phyloP scores from a whole-genome alignment of 2,888 invertebrate species.

The Xestoiulus laeticollis region DNA sequence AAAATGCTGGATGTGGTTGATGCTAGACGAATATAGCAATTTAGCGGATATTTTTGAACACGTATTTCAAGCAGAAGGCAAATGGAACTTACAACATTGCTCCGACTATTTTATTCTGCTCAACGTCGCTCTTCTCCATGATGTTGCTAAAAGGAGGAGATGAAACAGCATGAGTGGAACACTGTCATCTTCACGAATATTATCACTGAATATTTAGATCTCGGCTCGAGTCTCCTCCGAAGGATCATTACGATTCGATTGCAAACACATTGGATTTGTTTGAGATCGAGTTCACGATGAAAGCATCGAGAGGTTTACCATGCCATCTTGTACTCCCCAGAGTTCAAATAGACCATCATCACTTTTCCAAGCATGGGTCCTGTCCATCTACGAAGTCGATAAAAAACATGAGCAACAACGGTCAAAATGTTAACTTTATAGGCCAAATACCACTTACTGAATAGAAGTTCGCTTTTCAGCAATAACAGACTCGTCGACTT shows the following conservation, averaged over 20 bases:
- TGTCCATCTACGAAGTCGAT: conserved; percentile 66
- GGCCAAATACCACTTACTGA: conserved; percentile 39
- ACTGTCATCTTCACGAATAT: background rate
- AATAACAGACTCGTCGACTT: conserved; percentile 65
- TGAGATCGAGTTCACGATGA: background rate
- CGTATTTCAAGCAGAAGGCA: background rate
- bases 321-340: conserved; percentile 69
- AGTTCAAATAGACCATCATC: conserved; percentile 67
- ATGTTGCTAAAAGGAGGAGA: conserved; percentile 4
- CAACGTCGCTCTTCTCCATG: conserved; percentile 20
- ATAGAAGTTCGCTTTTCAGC: background rate
- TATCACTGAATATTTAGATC: too few relatives aligned
- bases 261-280: background rate
- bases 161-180: background rate
- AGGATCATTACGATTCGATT: background rate
- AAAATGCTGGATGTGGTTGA: background rate
- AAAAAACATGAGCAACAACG: conserved; percentile 34
- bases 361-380: conserved; percentile 73
- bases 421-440: background rate
- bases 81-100: background rate
- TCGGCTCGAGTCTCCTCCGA: too few relatives aligned
- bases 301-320: conserved; percentile 58
- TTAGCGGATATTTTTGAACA: background rate
- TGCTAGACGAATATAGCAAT: background rate
- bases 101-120: conserved; percentile 44